These are phyloP conservation scores for Dendropsophus ebraccatus DNA, from an alignment of 2,113 vertebrate genomes.

Conservation along the genomic window DNA sequence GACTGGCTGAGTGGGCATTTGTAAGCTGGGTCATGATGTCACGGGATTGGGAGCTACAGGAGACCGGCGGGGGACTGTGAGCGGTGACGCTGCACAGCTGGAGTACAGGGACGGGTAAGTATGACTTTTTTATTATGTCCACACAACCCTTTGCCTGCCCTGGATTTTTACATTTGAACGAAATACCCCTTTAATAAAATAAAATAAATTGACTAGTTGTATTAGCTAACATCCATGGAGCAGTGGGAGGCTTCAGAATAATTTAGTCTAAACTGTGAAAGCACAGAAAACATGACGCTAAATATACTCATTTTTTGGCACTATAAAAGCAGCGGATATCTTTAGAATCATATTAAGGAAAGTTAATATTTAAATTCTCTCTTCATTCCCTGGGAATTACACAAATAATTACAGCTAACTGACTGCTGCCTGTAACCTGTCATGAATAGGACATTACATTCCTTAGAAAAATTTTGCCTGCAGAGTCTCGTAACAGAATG, in stretches of 20 bases:
- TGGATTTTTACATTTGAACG: too few species aligned
- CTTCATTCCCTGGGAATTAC: constrained; percentile 3
- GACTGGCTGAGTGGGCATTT: too few species aligned
- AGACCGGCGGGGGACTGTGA: too few species aligned
- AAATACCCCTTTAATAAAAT: too few species aligned
- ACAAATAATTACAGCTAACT: not conserved
- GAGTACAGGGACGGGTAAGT: too few species aligned
- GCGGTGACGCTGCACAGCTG: too few species aligned
- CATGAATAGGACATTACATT: constrained; percentile 29
- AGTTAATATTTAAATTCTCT: constrained; percentile 5
- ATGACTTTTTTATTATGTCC: too few species aligned
- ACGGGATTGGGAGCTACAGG: too few species aligned
- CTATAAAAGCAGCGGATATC: not conserved
- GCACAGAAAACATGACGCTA: not conserved
- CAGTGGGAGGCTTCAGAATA: not conserved
- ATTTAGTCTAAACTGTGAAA: not conserved
- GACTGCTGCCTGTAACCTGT: constrained; percentile 19
- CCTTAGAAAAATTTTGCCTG: constrained; percentile 12
- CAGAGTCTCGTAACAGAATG: constrained; percentile 43
- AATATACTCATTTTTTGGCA: not conserved
- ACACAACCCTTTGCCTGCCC: too few species aligned
- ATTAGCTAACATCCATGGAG: not conserved
- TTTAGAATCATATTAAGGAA: not conserved
- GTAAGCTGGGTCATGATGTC: too few species aligned
- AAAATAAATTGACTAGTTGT: not conserved